Conservation (phyloP, 2,888 invertebrate species). For the Caenorhabditis sinica region DNA sequence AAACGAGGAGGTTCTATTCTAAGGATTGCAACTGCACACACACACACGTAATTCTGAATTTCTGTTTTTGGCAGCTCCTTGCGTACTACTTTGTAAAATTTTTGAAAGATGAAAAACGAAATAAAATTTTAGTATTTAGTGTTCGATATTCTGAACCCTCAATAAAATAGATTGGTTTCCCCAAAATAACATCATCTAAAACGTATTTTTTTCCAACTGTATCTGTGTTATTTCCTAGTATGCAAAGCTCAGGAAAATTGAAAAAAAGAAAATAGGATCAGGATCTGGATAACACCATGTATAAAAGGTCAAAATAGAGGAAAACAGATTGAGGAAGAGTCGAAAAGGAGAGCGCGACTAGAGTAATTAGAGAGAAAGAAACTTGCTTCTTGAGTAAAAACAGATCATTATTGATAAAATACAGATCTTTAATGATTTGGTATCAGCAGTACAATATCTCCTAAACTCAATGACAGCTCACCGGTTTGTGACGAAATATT, state of each 20-base stretch:
- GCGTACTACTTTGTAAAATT: constrained; percentile 20
- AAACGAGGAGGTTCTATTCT: constrained; percentile 30
- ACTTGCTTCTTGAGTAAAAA: not conserved
- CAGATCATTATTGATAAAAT: too few relatives aligned
- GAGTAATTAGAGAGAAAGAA: constrained; percentile 51
- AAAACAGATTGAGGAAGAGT: constrained; percentile 26
- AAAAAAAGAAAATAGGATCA: not conserved
- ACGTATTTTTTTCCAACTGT: too few relatives aligned
- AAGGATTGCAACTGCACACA: constrained; percentile 36
- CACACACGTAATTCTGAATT: constrained; percentile 46
- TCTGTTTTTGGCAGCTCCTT: constrained; percentile 48
- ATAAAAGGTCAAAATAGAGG: constrained; percentile 42
- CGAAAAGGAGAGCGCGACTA: not conserved
- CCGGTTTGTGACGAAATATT: not conserved
- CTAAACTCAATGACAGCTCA: not conserved
- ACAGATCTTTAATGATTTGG: not conserved
- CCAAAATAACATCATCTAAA: not conserved
- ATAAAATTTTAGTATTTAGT: constrained; percentile 14
- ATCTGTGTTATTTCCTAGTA: not conserved
- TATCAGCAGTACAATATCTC: not conserved
- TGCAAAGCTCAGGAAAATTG: not conserved
- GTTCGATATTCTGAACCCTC: not conserved
- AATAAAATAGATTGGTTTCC: constrained; percentile 2
- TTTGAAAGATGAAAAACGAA: constrained; percentile 1
- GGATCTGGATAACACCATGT: constrained; percentile 20